phyloP scores from a whole-genome alignment of 2,797 vertebrate genomes.

The Philypnodon macrostomus region DNA sequence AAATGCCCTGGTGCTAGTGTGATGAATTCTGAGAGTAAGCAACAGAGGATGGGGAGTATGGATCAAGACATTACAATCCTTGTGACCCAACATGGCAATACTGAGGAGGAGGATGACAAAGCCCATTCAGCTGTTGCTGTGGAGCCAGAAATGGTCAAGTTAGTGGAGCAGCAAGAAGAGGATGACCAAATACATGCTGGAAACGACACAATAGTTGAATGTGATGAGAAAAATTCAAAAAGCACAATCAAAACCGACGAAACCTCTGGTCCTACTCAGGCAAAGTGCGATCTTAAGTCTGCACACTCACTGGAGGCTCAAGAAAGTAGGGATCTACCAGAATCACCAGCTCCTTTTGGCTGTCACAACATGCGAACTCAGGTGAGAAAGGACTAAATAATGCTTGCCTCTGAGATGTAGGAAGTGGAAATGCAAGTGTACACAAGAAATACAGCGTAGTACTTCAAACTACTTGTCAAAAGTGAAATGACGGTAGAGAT shows the following conservation, averaged over 20 bases:
- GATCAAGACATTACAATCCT: conserved; percentile 79
- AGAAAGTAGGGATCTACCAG: conserved; percentile 38
- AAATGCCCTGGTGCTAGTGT: conserved; percentile 3
- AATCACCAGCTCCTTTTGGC: conserved; percentile 58
- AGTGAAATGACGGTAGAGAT: too few relatives aligned
- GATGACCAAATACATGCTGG: conserved; percentile 14
- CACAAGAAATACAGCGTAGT: too few relatives aligned
- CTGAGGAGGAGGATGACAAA: conserved; percentile 35
- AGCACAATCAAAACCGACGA: conserved; percentile 11
- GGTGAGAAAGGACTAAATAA: conserved; percentile 67
- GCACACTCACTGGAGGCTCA: conserved; percentile 21
- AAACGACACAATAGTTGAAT: conserved; percentile 11
- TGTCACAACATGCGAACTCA: conserved; percentile 86
- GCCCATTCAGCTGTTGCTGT: conserved; percentile 16
- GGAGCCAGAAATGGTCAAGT: conserved; percentile 49
- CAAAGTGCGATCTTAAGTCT: not conserved
- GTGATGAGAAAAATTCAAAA: conserved; percentile 6
- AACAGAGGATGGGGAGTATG: conserved; percentile 65
- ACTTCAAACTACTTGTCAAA: too few relatives aligned
- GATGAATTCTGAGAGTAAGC: conserved; percentile 36
- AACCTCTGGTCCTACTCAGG: too few relatives aligned
- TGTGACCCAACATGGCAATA: conserved; percentile 72
- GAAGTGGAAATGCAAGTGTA: too few relatives aligned
- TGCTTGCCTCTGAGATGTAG: too few relatives aligned
- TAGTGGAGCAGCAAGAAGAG: conserved; percentile 49